Evolutionary conservation across 2,888 invertebrate species (phyloP).

Genomic region (Amphipyra berbera): DNA sequence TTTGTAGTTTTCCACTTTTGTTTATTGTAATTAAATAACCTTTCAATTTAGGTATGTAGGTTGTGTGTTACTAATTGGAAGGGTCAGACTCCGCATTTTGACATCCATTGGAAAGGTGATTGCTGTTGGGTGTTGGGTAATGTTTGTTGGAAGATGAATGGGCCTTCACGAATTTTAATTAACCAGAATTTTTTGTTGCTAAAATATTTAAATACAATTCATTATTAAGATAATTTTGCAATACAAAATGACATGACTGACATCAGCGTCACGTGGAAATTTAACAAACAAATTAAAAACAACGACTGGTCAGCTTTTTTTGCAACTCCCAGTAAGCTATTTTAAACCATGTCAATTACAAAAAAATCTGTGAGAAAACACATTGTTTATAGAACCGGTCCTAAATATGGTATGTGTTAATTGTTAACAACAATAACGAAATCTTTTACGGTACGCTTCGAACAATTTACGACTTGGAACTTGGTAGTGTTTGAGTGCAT

Average conservation of each 20-base stretch:
- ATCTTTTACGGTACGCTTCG: constrained; percentile 56
- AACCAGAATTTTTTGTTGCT: neutral
- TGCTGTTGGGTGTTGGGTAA: constrained; percentile 25
- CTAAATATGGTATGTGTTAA: constrained; percentile 61
- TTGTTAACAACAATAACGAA: constrained; percentile 59
- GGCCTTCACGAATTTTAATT: constrained; percentile 7
- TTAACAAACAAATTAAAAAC: constrained; percentile 28
- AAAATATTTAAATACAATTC: constrained; percentile 6
- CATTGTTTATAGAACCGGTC: constrained; percentile 53
- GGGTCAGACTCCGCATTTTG: constrained; percentile 37
- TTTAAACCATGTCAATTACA: constrained; percentile 40
- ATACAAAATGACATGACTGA: constrained; percentile 7
- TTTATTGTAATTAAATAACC: constrained; percentile 40
- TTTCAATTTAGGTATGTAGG: constrained; percentile 47
- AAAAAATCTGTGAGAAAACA: constrained; percentile 45
- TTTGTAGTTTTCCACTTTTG: constrained; percentile 19
- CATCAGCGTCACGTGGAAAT: constrained; percentile 37
- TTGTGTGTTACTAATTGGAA: constrained; percentile 38
- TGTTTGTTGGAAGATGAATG: constrained; percentile 22
- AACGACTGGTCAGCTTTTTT: constrained; percentile 25
- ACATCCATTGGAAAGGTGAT: constrained; percentile 30
- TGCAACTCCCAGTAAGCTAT: constrained; percentile 20
- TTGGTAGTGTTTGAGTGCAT: constrained; percentile 52
- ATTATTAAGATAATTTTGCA: constrained; percentile 1
- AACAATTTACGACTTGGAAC: constrained; percentile 57